Evolutionary conservation across 2,113 vertebrate genomes (phyloP), one percentile per base, ranked within the genome.

Genomic region (Ceyx margarethae): DNA sequence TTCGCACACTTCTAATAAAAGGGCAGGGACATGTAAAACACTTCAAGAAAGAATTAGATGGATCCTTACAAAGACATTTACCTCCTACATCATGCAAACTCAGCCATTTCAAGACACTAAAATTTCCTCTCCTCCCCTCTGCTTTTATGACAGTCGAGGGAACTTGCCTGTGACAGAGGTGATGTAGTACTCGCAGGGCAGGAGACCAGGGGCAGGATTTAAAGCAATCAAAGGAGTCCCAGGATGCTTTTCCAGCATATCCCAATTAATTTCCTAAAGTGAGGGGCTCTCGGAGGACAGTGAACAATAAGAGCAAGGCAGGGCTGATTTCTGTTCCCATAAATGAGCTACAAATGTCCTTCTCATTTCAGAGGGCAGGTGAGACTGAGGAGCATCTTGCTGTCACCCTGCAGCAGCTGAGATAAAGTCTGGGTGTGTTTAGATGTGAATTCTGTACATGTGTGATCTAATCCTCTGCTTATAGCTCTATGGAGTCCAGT

Each of bases 171-270:
- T 80, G 75, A 46, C 28, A 69, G 75, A 66, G 46, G 46, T 89
- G 46, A 87, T 81, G 15, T 22, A 93, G 45, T 58, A 86, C 76
- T 88, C 40, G 75, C 26, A 65, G 50, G 40, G 40, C 42, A 64
- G 43, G 35, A 86, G n/a, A 19, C 43, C 25, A 25, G 50, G 57
- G 43, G 14, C 61, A 79, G 62, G 78, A 84, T 50, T 89, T 87
- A 76, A 94, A 94, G 69, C 50, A 81, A 76, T 43, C 57, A 84
- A 51, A 95, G 61, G 76, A 91, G 78, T 89, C 80, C 77, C 83
- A 58, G 15, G 20, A 65, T 78, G 40, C 22, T 88, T 25, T 88
- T 93, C 58, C 54, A 84, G 31, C 31, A 54, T 23, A 79, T 54
- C 58, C 33, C 31, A 90, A 50, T 84, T 89, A 84, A 87, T 91